These are phyloP conservation scores for Athene cunicularia DNA, from an alignment of 2,113 vertebrate species.

Conservation along the genomic window DNA sequence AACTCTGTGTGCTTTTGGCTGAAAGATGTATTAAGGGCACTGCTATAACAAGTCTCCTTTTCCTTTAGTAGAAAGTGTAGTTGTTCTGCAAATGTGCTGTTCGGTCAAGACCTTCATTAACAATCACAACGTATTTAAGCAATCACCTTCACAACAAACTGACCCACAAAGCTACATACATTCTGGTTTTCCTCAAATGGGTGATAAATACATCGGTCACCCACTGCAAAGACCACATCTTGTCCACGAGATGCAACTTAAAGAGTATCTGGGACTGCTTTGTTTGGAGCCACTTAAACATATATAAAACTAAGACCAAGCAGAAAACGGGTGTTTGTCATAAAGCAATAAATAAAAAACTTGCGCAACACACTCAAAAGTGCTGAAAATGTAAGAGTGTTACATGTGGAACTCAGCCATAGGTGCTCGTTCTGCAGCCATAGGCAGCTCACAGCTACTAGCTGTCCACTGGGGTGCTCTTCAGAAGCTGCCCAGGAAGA, in stretches of 20 bases:
- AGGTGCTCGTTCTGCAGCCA: not conserved
- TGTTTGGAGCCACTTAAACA: not conserved
- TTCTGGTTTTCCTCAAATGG: not conserved
- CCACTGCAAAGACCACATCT: not conserved
- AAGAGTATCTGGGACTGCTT: not conserved
- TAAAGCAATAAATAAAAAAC: not conserved
- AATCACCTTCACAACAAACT: not conserved
- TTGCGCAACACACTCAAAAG: not conserved
- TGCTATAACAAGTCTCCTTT: not conserved
- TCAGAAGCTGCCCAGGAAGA: not conserved
- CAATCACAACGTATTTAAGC: not conserved
- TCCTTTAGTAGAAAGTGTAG: not conserved
- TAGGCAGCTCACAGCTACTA: not conserved
- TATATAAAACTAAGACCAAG: not conserved
- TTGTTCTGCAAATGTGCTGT: not conserved
- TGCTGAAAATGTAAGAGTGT: not conserved
- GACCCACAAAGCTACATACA: not conserved
- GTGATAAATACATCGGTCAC: not conserved
- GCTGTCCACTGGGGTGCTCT: not conserved
- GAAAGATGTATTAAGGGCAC: not conserved
- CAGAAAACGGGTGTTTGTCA: fast-evolving
- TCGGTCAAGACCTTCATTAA: not conserved
- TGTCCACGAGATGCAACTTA: not conserved
- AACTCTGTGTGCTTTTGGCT: not conserved
- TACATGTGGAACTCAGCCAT: not conserved